Percentiles rank a stretch among this genome's conserved stretches.
phyloP scores from a whole-genome alignment of 92 coral and sea anemone genomes.

The Montipora capitata region DNA sequence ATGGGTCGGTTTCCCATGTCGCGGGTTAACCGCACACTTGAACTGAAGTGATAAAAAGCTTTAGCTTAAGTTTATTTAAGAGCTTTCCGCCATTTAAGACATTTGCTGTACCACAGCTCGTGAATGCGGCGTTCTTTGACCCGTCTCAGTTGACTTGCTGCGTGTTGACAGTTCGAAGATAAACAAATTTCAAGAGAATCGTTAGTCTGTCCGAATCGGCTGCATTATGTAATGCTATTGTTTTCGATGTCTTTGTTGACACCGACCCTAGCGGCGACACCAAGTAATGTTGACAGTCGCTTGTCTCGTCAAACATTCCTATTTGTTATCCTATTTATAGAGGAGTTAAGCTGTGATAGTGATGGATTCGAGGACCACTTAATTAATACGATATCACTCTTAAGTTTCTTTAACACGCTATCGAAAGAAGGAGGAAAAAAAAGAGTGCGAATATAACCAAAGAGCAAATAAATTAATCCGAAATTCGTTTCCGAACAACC shows the following conservation, averaged over 20 bases:
- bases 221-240: conserved; percentile 34
- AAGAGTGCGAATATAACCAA: not conserved
- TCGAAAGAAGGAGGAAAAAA: not conserved
- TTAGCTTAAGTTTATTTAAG: conserved; percentile 54
- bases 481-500: not conserved
- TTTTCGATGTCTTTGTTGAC: conserved; percentile 41
- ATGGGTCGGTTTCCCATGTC: conserved; percentile 33
- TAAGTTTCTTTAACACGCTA: conserved; percentile 17
- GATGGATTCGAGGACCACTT: conserved; percentile 31
- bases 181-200: conserved; percentile 39
- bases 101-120: not conserved
- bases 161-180: conserved; percentile 43
- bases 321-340: conserved; percentile 34
- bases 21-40: conserved; percentile 63
- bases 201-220: conserved; percentile 28
- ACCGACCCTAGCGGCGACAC: conserved; percentile 57
- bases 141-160: conserved; percentile 15
- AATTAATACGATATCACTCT: conserved; percentile 44
- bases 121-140: not conserved
- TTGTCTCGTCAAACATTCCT: conserved; percentile 46
- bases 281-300: conserved; percentile 44
- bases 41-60: conserved; percentile 39
- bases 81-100: conserved; percentile 18
- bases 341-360: conserved; percentile 45
- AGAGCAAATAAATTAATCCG: not conserved